phyloP scores from a whole-genome alignment of 2,113 vertebrate species.

The Cephalopterus ornatus region DNA sequence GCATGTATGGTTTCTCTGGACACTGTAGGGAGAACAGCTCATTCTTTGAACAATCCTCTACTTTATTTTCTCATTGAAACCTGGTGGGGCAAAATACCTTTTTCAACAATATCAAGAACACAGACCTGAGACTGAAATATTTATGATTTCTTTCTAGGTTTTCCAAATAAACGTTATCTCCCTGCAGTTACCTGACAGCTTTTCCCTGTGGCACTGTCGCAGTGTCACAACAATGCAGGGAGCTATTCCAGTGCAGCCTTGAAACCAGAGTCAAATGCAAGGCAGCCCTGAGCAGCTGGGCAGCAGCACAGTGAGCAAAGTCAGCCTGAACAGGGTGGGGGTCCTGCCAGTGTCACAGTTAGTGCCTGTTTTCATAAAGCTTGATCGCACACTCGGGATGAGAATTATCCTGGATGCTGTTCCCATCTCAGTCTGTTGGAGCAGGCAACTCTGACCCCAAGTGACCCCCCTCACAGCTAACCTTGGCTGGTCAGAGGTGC shows the following conservation, averaged over 20 bases:
- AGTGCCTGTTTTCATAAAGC: not conserved
- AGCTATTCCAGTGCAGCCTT: not conserved
- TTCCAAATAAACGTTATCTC: not conserved
- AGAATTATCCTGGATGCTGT: rapidly evolving
- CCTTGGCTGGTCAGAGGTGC: not conserved
- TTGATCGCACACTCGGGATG: rapidly evolving
- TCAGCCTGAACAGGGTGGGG: not conserved
- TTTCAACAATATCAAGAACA: not conserved
- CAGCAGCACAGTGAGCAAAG: not conserved
- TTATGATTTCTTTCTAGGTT: not conserved
- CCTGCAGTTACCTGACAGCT: not conserved
- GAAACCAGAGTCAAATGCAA: not conserved
- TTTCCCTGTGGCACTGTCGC: not conserved
- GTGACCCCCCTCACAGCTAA: not conserved
- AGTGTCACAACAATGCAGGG: not conserved
- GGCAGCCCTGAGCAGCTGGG: not conserved
- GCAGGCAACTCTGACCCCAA: not conserved
- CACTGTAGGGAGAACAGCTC: not conserved
- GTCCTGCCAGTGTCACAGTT: not conserved
- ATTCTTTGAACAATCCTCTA: not conserved
- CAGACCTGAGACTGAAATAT: not conserved
- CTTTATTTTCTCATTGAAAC: not conserved
- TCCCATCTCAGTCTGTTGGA: not conserved
- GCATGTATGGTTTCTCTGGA: not conserved
- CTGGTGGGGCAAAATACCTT: not conserved